Evolutionary conservation across 2,797 vertebrate species (phyloP).

Genomic region (Rhynchotus rufescens): DNA sequence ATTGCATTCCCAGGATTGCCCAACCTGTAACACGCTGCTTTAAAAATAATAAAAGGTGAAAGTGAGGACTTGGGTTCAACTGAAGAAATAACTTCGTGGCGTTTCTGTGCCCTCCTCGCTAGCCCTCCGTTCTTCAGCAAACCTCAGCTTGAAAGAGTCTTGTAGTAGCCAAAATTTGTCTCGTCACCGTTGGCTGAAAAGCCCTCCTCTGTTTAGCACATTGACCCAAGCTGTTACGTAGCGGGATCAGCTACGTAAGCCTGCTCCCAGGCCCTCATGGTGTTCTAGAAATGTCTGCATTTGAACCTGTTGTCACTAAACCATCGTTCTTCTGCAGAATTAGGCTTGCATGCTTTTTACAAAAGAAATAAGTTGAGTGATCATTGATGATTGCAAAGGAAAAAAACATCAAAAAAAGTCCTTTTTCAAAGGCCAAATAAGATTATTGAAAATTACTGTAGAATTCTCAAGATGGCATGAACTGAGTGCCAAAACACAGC

Average conservation of each 20-base stretch:
- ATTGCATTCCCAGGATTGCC: background rate
- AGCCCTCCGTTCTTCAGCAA: background rate
- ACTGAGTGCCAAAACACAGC: background rate
- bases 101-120: background rate
- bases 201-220: background rate
- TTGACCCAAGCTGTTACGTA: too few species aligned
- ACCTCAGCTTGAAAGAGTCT: background rate
- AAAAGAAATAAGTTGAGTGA: background rate
- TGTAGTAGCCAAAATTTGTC: background rate
- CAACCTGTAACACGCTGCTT: background rate
- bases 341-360: background rate
- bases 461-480: background rate
- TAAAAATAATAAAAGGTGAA: background rate
- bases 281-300: background rate
- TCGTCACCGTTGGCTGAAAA: background rate
- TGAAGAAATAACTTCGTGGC: background rate
- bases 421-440: background rate
- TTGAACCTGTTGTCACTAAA: too few species aligned
- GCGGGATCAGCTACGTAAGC: background rate
- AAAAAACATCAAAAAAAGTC: background rate
- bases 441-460: background rate
- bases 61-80: background rate
- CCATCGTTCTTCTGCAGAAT: background rate
- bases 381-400: background rate
- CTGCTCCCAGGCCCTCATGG: background rate